Percentiles rank a stretch among this genome's conserved stretches.
Evolutionary conservation across 35 echinoderm and acorn worm species (phyloP).

Genomic region (Chiridota heheva): DNA sequence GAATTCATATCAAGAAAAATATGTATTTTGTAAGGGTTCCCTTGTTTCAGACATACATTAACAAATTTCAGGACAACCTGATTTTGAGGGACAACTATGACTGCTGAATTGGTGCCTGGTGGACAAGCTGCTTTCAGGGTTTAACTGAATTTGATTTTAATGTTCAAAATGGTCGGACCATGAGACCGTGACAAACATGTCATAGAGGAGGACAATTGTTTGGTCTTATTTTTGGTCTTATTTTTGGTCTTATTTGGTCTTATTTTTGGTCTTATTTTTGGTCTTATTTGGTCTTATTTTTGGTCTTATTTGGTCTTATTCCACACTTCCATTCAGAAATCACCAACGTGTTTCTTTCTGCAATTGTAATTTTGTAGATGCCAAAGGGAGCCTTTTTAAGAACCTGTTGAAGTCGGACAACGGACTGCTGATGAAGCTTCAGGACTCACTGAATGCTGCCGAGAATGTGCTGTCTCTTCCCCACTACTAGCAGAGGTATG

Average conservation of each 20-base stretch:
- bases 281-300: neutral
- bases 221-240: neutral
- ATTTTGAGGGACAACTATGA: too few species aligned
- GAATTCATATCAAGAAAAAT: too few species aligned
- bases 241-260: neutral
- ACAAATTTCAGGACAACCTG: too few species aligned
- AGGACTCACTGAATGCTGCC: slow-evolving; percentile 27
- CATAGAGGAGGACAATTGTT: neutral
- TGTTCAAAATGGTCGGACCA: too few species aligned
- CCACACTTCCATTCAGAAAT: neutral
- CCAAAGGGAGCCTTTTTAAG: neutral
- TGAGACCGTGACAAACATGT: too few species aligned
- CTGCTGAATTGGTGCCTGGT: too few species aligned
- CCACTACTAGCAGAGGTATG: slow-evolving; percentile 44
- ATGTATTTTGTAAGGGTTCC: too few species aligned
- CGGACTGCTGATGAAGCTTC: slow-evolving; percentile 22
- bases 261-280: neutral
- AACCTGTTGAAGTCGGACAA: slow-evolving; percentile 3
- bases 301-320: neutral
- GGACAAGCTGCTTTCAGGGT: too few species aligned
- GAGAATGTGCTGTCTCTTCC: slow-evolving; percentile 40
- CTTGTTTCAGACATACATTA: too few species aligned
- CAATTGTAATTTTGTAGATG: slow-evolving; percentile 5
- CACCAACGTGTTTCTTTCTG: too few species aligned
- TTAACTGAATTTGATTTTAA: too few species aligned